Conservation (phyloP, 2,113 vertebrate genomes). For the Apteryx mantelli region DNA sequence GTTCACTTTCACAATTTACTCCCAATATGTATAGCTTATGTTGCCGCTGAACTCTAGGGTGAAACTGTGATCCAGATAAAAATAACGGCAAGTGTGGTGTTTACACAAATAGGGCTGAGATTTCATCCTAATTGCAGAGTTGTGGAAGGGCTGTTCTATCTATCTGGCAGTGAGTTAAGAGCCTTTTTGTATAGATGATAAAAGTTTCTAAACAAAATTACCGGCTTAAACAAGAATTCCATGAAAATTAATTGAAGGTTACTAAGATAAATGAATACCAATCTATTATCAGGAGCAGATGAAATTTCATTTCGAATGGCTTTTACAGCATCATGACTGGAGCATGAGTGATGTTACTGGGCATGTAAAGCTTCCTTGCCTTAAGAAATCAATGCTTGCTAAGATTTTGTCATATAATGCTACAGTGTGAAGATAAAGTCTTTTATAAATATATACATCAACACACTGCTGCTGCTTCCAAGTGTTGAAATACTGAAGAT, state of each 20-base stretch:
- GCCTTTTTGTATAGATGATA: not conserved
- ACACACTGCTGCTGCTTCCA: not conserved
- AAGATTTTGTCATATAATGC: not conserved
- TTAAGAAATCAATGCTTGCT: not conserved
- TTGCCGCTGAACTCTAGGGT: not conserved
- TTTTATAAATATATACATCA: not conserved
- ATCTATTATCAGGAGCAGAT: not conserved
- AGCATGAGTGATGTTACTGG: not conserved
- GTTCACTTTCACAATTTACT: not conserved
- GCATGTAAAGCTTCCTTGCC: not conserved
- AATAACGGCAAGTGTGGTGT: not conserved
- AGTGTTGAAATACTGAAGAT: not conserved
- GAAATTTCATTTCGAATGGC: not conserved
- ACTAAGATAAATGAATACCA: not conserved
- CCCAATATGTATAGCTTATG: fast-evolving
- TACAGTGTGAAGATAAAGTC: not conserved
- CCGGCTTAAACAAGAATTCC: not conserved
- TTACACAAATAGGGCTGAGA: not conserved
- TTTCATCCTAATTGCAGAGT: not conserved
- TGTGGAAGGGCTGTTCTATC: not conserved
- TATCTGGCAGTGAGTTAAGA: not conserved
- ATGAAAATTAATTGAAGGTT: not conserved
- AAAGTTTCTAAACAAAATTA: not conserved
- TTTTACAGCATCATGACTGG: not conserved
- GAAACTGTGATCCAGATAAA: not conserved